These are phyloP conservation scores for Augiades crinisus DNA, from an alignment of 2,888 invertebrate species.

Conservation along the genomic window DNA sequence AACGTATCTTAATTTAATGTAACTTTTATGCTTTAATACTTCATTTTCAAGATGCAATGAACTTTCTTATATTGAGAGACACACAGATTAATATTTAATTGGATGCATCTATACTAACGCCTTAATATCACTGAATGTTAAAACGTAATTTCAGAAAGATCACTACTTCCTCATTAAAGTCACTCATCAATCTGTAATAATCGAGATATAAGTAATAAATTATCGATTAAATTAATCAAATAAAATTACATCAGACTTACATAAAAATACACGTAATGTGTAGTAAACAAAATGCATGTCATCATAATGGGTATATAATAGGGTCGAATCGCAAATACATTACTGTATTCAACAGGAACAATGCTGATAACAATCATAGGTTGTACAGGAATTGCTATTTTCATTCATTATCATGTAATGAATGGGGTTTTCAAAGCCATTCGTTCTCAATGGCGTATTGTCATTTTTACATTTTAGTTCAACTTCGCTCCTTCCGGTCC, in stretches of 20 bases:
- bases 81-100: constrained; percentile 62
- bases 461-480: constrained; percentile 13
- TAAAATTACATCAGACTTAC: no score
- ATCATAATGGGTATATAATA: constrained; percentile 10
- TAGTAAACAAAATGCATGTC: constrained; percentile 15
- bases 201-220: no score
- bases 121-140: neutral
- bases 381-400: constrained; percentile 21
- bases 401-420: constrained; percentile 21
- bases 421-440: constrained; percentile 20
- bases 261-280: neutral
- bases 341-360: constrained; percentile 9
- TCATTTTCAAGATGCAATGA: constrained; percentile 32
- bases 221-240: no score
- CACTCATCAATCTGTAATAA: no score
- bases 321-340: constrained; percentile 5
- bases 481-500: constrained; percentile 12
- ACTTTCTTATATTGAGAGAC: constrained; percentile 42
- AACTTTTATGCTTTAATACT: constrained; percentile 40
- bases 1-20: constrained; percentile 65
- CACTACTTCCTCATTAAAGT: no score
- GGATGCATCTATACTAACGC: constrained; percentile 26
- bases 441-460: constrained; percentile 13
- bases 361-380: constrained; percentile 19
- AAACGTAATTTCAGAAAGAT: neutral